Base-by-base conservation (phyloP, 2,797 vertebrate genomes). In the Phataginus tricuspis region DNA sequence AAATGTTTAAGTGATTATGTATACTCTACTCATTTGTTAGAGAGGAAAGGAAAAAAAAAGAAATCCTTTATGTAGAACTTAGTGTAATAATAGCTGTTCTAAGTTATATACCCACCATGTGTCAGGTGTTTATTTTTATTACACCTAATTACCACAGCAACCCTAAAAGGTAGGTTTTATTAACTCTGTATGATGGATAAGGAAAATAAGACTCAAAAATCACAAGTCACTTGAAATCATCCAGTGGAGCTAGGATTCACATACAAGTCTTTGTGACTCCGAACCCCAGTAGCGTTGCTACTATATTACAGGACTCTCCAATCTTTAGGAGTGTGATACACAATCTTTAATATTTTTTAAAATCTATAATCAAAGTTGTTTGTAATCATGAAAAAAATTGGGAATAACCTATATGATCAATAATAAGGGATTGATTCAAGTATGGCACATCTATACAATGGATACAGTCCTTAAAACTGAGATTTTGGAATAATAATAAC, bases 321-420 rank as follows among this genome's bases (percentile, higher is more conserved):
- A 90, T 82, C 83, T 87, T 90, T 57, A 86, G 37, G 68, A 31
- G 64, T 59, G 25, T 37, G 66, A 82, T 77, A 75, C 7, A 90
- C 49, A 78, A 83, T 72, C 49, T 77, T 93, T 77, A 86, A 86
- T 29, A 92, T 63, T 86, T 66, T 25, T 18, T 69, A 69, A 86
- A 86, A 34, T 71, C 25, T 75, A 34, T 71, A 78, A 82, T 75
- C 68, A 75, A 5, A 78, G 37, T 29, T 96, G 27, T 85, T 88
- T 89, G 71, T 31, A 77, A 95, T 77, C 34, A 6, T 42, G 18
- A 96, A 90, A 45, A 45, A 96, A 86, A 93, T 64, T 57, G 75
- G 55, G 90, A 69, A 63, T 55, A 92, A 80, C 2, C 34, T 53
- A 37, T 89, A 80, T 18, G 25, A 82, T 37, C 49, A 61, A 86